phyloP scores from a whole-genome alignment of 1,140 invertebrate genomes.

The Drosophila mojavensis region DNA sequence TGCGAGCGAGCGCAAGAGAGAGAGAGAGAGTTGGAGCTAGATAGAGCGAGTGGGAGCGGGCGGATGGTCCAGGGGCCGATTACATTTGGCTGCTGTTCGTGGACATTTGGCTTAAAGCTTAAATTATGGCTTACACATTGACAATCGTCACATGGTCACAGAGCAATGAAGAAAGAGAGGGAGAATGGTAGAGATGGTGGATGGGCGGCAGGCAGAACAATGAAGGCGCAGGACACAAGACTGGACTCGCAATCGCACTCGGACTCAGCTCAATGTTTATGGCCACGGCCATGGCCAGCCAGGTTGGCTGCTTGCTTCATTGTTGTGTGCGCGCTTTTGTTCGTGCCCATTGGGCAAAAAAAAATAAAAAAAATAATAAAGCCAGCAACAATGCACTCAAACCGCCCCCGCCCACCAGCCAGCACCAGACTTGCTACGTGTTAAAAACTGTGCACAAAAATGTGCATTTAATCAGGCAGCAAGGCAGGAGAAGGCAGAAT shows the following conservation, averaged over 20 bases:
- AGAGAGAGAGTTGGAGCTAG: too few species aligned
- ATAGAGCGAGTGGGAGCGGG: too few species aligned
- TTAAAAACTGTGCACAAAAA: conserved; percentile 73
- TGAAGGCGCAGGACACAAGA: conserved; percentile 40
- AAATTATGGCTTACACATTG: conserved; percentile 71
- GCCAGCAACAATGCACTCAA: not conserved
- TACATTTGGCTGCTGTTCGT: conserved; percentile 35
- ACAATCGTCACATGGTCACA: conserved; percentile 68
- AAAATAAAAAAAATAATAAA: not conserved
- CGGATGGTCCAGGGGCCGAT: conserved; percentile 21
- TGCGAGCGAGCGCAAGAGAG: not conserved
- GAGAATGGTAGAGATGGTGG: not conserved
- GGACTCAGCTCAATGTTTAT: conserved; percentile 30
- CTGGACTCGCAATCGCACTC: not conserved
- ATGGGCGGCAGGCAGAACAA: conserved; percentile 41
- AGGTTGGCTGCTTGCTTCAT: not conserved
- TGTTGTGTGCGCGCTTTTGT: conserved; percentile 56
- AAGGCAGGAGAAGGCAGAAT: not conserved
- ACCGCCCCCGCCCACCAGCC: not conserved
- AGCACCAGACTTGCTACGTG: conserved; percentile 38
- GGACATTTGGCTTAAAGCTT: conserved; percentile 58
- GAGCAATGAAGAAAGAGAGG: not conserved
- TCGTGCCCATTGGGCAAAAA: conserved; percentile 31
- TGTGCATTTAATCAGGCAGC: conserved; percentile 62
- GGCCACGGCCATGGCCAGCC: conserved; percentile 5